Base-by-base conservation (phyloP, 2,888 invertebrate species). In the Mamestra brassicae region DNA sequence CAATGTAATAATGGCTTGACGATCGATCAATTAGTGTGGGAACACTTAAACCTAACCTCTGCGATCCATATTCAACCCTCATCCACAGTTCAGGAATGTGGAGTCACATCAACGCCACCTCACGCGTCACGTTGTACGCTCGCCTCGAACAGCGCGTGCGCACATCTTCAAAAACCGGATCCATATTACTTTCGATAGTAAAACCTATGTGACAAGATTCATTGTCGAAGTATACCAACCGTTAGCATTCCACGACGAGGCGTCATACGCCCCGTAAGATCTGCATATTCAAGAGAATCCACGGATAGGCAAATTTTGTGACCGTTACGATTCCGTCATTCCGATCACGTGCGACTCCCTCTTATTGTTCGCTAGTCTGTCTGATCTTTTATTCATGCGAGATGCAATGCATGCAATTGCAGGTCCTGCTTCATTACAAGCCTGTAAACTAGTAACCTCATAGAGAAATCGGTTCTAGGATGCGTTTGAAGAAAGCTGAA, bases 271-370 rank as follows among this genome's bases (percentile, higher is more conserved):
- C 60, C 71, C 91, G 88, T 89, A 87, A 91, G 82, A 92, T 94
- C 92, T 95, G 92, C 93, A 95, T 96, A 96, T 96, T 95, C 94
- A 96, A 93, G 91, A 93, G 91, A 92, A 91, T 92, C 91, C 89
- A 82, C 85, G 90, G 92, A 93, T 93, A 92, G 91, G 93, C 90
- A 91, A 93, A 94, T 93, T 93, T 89, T 34, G 60, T 67, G 62
- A 64, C 94, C 92, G 95, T 95, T 95, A 94, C 88, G 74, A 83
- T 89, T 90, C 87, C 85, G 86, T 87, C 90, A 94, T 93, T 94
- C 95, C 64, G 63, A 87, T 89, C 94, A 94, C 93, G 52, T 52
- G 93, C 90, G 88, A 87, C 71, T 84, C 83, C 83, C 85, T 87
- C 88, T 90, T 87, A 90, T 93, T 92, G 90, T 92, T 88, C 81